Base-by-base conservation (phyloP, 2,888 invertebrate species). In the Drosophila paracracens region DNA sequence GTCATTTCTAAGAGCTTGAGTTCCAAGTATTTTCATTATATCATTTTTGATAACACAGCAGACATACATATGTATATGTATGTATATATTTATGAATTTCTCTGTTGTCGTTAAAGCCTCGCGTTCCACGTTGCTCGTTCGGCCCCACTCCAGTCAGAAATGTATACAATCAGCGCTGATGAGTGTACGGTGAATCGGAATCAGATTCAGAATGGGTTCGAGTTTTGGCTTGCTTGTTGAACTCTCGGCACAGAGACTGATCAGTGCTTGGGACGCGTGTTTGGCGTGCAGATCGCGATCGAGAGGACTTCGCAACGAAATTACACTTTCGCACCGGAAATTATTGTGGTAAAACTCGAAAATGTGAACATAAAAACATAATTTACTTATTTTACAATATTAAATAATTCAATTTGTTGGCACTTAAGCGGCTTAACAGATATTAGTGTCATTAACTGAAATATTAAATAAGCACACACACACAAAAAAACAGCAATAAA, bases 201-300 rank as follows among this genome's bases (percentile, higher is more conserved):
- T 70, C 53, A 11, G 59, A 68, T 63, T 73, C 51, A 52, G 61
- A 73, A 73, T 78, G 52, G 36, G 16, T 51, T 66, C 63, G 62
- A 62, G 52, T 60, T 63, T 65, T 60, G 43, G 60, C 29, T 79
- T 64, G 61, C 64, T 64, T 60, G 71, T 51, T 40, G n/a, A 48
- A 46, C 10, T 58, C 65, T 33, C 63, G 53, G 43, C 67, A 43
- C 5, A 36, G 21, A 31, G 53, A 43, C 46, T 53, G 81, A 87
- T 89, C 85, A 85, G 89, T 84, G 76, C 67, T 40, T 89, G 82
- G 79, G 56, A 56, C 73, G 89, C 78, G 72, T 67, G 70, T 64
- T 72, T 59, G 64, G 57, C 40, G 85, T 74, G 60, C 70, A 74
- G 89, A 85, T 79, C 84, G 89, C 65, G 66, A 4, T 40, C 67